Evolutionary conservation across 1,140 invertebrate genomes (phyloP), one percentile per base, ranked within the genome.

Genomic region (Drepana arcuata): DNA sequence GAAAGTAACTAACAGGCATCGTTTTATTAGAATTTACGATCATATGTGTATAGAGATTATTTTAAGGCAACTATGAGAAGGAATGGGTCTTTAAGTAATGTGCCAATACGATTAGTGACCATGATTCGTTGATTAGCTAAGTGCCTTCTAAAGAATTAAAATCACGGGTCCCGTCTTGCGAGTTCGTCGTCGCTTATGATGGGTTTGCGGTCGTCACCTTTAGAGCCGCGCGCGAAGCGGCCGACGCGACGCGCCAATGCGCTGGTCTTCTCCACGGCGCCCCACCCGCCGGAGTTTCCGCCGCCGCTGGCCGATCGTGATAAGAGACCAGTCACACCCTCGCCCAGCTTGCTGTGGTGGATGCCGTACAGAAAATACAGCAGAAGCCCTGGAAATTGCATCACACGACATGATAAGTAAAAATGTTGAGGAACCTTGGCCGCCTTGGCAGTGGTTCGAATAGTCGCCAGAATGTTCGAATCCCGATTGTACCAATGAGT

Each of bases 341-440:
- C 86, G 21, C 92, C 91, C 59, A 95, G 90, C 64, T 93, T 93
- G 69, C 94, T 96, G 60, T 96, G 91, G 47, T 93, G 90, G 13
- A 96, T 93, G 0, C 95, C 95, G 61, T 96, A 96, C 0, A 91
- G 75, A 69, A 97, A 95, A 65, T 97, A 97, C 7, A 96, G 88
- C 9, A 95, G 71, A 31, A 95, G 86, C 41, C 94, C 93, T 94
- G 73, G 49, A 85, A 80, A 49, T 26, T n/a, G n/a, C n/a, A n/a
- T n/a, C n/a, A n/a, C n/a, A n/a, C n/a, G n/a, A n/a, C n/a, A n/a
- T n/a, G n/a, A n/a, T n/a, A n/a, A n/a, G n/a, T n/a, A n/a, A n/a
- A n/a, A n/a, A n/a, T n/a, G n/a, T n/a, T n/a, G n/a, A n/a, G n/a
- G n/a, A n/a, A n/a, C n/a, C n/a, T n/a, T n/a, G n/a, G n/a, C n/a